Evolutionary conservation across 2,888 invertebrate genomes (phyloP), one percentile per base, ranked within the genome.

Genomic region (Tolmerus cingulatus): DNA sequence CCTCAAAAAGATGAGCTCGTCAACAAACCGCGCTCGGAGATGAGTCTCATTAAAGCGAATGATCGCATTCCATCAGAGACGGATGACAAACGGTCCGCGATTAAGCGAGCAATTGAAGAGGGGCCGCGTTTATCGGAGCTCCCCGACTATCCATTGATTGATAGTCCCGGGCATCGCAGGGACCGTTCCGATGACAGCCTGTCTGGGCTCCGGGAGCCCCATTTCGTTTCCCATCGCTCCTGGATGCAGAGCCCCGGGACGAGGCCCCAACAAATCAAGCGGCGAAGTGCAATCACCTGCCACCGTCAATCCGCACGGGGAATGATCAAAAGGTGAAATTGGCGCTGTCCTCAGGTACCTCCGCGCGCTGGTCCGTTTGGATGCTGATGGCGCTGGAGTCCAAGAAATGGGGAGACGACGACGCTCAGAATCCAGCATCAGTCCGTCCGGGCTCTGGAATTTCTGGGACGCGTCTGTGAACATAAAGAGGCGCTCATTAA

Each of bases 31-130:
- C 4, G 37, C 43, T 12, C 40, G n/a, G n/a, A 78, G 78, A 78
- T 78, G 78, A 78, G 78, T 23, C 78, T 78, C 78, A 78, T 78
- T 78, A 78, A 78, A 78, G 46, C 43, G 78, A 23, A 40, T 78
- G 78, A 78, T 78, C 78, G 43, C 78, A 78, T 78, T 78, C 78
- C 78, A 78, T 78, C 78, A n/a, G 23, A 46, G 37, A 78, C 43
- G 43, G 27, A 78, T 78, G 78, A 78, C 37, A 78, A 78, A 78
- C 43, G 37, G 40, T 34, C 78, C 27, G 7, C 23, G 37, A 43
- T 40, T 40, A 78, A 78, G 46, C n/a, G 8, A 12, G 34, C 76
- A 37, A 76, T 76, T 76, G 76, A 76, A 40, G 2, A 76, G n/a
- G 76, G 76, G 76, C 9, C 40, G 76, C 76, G 9, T 76, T 76